A percentile compares a stretch with the other conserved stretches of the same genome.
Conservation (phyloP, 2,888 invertebrate genomes). For the Glaucopsyche alexis region DNA sequence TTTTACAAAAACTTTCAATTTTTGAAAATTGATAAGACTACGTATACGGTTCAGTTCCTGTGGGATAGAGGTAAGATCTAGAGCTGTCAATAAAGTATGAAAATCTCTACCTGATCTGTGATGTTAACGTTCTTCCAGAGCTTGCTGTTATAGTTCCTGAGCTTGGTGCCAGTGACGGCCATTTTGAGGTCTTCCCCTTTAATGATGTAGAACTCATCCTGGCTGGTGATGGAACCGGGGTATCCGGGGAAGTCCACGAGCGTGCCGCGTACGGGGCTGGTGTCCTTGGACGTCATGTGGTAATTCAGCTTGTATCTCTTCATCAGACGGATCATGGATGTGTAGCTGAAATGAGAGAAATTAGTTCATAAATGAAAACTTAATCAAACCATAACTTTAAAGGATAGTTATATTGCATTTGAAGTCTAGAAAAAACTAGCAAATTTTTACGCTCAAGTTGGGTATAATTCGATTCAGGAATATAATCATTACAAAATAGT, state of each 20-base stretch:
- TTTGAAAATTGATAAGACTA: no score
- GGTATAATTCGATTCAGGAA: no score
- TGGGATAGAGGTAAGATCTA: no score
- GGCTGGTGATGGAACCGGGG: slow-evolving; percentile 89
- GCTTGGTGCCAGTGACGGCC: slow-evolving; percentile 87
- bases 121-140: slow-evolving; percentile 85
- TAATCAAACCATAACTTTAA: no score
- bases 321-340: slow-evolving; percentile 89
- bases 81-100: neutral
- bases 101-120: slow-evolving; percentile 75
- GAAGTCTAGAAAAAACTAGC: no score
- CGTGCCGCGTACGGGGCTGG: slow-evolving; percentile 81
- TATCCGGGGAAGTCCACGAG: slow-evolving; percentile 90
- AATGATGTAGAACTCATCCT: slow-evolving; percentile 90
- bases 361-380: no score
- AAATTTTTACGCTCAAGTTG: no score
- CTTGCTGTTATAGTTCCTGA: slow-evolving; percentile 85
- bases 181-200: slow-evolving; percentile 79
- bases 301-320: slow-evolving; percentile 92
- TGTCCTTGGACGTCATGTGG: slow-evolving; percentile 76
- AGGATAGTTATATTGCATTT: no score
- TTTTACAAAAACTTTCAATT: no score
- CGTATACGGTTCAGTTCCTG: no score
- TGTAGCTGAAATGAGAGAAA: slow-evolving; percentile 77
- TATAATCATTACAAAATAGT: no score